Percentiles rank a stretch among this genome's conserved stretches.
phyloP scores from a whole-genome alignment of 2,797 vertebrate genomes.

The Leuciscus waleckii region DNA sequence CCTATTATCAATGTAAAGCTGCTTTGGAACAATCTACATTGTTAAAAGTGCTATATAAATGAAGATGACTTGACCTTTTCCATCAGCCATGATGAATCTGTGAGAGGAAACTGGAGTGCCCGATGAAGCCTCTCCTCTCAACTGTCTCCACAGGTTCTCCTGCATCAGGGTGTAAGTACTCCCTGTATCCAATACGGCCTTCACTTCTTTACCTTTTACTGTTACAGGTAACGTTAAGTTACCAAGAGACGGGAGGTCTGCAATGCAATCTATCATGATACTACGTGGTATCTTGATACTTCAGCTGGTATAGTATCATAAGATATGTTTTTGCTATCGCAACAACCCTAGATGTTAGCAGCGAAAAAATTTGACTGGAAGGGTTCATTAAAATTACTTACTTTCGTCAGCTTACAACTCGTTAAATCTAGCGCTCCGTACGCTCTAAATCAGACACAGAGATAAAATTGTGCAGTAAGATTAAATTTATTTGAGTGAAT shows the following conservation, averaged over 20 bases:
- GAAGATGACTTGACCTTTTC: too few species aligned
- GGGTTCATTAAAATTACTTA: background rate
- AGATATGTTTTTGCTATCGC: background rate
- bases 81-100: too few species aligned
- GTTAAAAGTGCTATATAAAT: too few species aligned
- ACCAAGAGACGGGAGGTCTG: background rate
- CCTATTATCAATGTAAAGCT: too few species aligned
- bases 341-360: background rate
- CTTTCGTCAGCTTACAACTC: background rate
- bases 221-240: too few species aligned
- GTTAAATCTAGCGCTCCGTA: background rate
- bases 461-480: background rate
- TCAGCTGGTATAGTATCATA: background rate
- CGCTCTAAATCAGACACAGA: background rate
- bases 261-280: background rate
- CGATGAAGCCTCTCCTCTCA: too few species aligned
- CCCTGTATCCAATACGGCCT: too few species aligned
- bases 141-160: too few species aligned
- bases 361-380: background rate
- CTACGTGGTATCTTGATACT: background rate
- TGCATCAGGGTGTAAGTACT: too few species aligned
- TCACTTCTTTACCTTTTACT: too few species aligned
- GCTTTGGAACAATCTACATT: too few species aligned
- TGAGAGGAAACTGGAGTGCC: too few species aligned
- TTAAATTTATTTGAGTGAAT: background rate